Evolutionary conservation across 2,888 invertebrate species (phyloP).

Genomic region (Pristionchus japonicus): DNA sequence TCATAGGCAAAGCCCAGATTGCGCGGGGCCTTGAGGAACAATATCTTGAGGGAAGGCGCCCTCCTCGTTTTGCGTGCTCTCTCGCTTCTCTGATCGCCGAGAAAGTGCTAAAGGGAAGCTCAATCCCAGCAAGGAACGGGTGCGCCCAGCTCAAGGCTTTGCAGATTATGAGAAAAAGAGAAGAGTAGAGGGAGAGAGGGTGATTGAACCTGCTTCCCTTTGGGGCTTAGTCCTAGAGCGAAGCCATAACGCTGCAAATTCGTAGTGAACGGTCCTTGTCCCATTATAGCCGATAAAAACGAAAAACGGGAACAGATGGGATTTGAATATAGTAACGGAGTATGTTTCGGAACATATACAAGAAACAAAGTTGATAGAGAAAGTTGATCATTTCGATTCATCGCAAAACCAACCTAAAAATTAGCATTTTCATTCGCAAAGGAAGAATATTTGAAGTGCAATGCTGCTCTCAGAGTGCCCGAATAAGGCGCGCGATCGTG

Average conservation of each 20-base stretch:
- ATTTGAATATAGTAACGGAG: neutral
- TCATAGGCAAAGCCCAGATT: neutral
- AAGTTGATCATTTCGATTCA: too few species aligned
- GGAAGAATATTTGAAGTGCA: too few species aligned
- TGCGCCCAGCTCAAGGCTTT: neutral
- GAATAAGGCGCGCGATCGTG: neutral
- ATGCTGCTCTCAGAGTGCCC: too few species aligned
- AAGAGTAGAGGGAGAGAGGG: too few species aligned
- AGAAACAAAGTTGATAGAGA: neutral
- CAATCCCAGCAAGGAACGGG: neutral
- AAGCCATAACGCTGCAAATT: conserved; percentile 8
- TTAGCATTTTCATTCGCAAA: too few species aligned
- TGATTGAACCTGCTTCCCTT: conserved; percentile 23
- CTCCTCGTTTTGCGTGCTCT: neutral
- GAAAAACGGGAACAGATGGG: neutral
- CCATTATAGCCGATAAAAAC: neutral
- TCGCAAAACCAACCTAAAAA: too few species aligned
- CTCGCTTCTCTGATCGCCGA: neutral
- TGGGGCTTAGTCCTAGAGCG: neutral
- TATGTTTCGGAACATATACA: neutral
- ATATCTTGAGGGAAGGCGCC: neutral
- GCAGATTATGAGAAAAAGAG: neutral
- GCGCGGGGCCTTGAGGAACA: neutral
- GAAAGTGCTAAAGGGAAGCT: neutral
- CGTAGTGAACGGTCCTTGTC: neutral